A percentile compares a stretch with the other conserved stretches of the same genome.
Evolutionary conservation across 2,888 invertebrate genomes (phyloP).

Genomic region (Gastracanthus pulcherrimus): DNA sequence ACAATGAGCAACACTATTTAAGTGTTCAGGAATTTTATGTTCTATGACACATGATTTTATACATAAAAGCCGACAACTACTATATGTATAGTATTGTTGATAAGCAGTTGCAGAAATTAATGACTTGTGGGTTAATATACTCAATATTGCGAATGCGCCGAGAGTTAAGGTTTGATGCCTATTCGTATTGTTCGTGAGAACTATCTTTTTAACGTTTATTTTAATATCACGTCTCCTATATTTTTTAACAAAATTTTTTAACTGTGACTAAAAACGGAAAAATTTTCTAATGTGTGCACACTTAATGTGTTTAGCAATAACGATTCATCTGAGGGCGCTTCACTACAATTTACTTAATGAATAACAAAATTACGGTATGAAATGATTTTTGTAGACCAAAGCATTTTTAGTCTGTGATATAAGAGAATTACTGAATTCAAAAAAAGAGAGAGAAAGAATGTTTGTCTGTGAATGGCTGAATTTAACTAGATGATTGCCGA

Average conservation of each 20-base stretch:
- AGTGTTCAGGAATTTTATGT: constrained; percentile 42
- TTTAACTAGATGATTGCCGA: constrained; percentile 15
- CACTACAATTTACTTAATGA: constrained; percentile 31
- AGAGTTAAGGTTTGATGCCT: constrained; percentile 54
- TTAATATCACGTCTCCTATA: constrained; percentile 21
- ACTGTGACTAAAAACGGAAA: constrained; percentile 17
- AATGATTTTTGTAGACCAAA: constrained; percentile 73
- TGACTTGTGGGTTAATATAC: constrained; percentile 59
- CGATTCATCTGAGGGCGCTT: constrained; percentile 28
- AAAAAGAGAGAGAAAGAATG: constrained; percentile 58
- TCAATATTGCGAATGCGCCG: constrained; percentile 57
- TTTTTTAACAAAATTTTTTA: constrained; percentile 29
- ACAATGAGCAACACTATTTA: constrained; percentile 47
- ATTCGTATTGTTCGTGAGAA: constrained; percentile 34
- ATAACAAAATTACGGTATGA: constrained; percentile 47
- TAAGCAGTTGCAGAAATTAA: constrained; percentile 55
- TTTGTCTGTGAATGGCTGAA: constrained; percentile 53
- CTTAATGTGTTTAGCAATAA: constrained; percentile 50
- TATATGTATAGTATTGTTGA: constrained; percentile 32
- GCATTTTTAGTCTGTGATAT: constrained; percentile 78
- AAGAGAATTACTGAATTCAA: constrained; percentile 51
- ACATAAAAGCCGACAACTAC: constrained; percentile 40
- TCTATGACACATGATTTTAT: constrained; percentile 47
- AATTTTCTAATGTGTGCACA: constrained; percentile 37
- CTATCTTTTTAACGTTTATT: constrained; percentile 30